A percentile compares a stretch with the other conserved stretches of the same genome.
These are phyloP conservation scores for Himalopsyche kuldschensis DNA, from an alignment of 2,888 invertebrate genomes.

Conservation along the genomic window DNA sequence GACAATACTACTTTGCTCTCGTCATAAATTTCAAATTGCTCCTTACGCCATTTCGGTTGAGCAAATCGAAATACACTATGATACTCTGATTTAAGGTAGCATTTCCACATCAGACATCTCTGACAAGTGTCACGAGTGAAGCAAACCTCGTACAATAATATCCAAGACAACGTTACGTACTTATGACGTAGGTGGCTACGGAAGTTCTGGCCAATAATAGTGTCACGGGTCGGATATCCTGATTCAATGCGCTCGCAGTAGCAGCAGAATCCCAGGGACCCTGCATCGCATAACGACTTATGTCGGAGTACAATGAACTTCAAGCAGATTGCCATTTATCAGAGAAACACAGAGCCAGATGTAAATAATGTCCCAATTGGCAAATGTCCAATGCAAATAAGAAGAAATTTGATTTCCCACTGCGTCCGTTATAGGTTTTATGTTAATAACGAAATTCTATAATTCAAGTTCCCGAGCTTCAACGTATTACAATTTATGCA, in stretches of 20 bases:
- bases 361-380: conserved; percentile 2
- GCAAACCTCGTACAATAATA: background rate
- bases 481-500: background rate
- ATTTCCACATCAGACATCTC: background rate
- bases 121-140: background rate
- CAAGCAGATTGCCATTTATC: background rate
- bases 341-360: background rate
- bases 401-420: background rate
- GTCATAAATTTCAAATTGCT: too few species aligned
- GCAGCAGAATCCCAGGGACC: background rate
- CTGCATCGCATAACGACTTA: background rate
- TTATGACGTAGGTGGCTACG: background rate
- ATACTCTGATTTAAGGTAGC: background rate
- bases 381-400: background rate
- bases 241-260: background rate
- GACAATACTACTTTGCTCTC: too few species aligned
- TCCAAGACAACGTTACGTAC: background rate
- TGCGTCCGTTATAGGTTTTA: background rate
- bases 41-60: too few species aligned
- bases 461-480: background rate
- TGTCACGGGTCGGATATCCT: background rate
- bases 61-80: too few species aligned
- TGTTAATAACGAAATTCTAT: background rate
- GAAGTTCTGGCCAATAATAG: background rate
- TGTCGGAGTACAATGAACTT: background rate